Evolutionary conservation across 2,888 invertebrate genomes (phyloP), one percentile per base, ranked within the genome.

Genomic region (Apamea monoglypha): DNA sequence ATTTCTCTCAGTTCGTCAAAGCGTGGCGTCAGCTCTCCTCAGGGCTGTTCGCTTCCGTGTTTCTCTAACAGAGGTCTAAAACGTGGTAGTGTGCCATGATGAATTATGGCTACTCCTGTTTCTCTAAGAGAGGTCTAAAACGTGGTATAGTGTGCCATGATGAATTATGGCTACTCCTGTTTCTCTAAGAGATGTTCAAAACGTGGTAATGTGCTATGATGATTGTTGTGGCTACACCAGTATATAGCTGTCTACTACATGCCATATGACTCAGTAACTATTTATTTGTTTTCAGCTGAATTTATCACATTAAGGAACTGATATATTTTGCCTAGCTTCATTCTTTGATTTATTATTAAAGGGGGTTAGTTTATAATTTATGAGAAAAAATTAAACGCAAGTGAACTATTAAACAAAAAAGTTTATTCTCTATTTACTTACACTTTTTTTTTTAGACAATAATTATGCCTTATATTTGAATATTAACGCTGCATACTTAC

Each of bases 401-500:
- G 36, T 44, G n/a, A n/a, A 50, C 21, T 47, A 18, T 80, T 66
- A 16, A 68, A 59, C 21, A n/a, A 25, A 40, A 21, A 40, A 29
- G 44, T 84, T 63, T 84, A 84, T 87, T 87, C 25, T 67, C 14
- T 77, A 77, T 18, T 61, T 56, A 63, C 56, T n/a, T n/a, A 59
- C n/a, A n/a, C n/a, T n/a, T n/a, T 70, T 61, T 72, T 63, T 74
- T 63, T 76, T 76, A 12, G 75, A 73, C 18, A 68, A 73, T 61
- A n/a, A 67, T 64, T 36, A 84, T 29, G 72, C 50, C 29, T 78
- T 40, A 76, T 69, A 91, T 77, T 86, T 81, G 90, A 92, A 95
- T 78, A 95, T 85, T 53, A 93, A 93, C 80, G 97, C 94, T 85
- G 98, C 97, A 94, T 98, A 98, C 63, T 94, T 91, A 80, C 97